Conservation (phyloP, 2,888 invertebrate species). For the Lomographa bimaculata region DNA sequence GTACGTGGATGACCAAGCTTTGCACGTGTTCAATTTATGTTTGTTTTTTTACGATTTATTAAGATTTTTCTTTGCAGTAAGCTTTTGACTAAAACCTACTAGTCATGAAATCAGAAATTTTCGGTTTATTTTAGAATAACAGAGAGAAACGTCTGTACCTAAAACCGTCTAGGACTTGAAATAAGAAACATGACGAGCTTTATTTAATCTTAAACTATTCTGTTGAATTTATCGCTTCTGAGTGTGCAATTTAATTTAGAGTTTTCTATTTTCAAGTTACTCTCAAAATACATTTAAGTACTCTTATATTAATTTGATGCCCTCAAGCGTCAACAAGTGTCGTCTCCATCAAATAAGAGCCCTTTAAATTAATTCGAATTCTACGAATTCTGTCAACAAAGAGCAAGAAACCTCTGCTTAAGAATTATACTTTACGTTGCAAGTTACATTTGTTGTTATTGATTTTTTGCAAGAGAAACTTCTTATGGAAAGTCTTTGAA, state of each 20-base stretch:
- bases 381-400: slow-evolving; percentile 20
- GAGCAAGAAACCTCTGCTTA: slow-evolving; percentile 14
- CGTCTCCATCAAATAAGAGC: slow-evolving; percentile 18
- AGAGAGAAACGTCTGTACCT: no score
- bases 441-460: neutral
- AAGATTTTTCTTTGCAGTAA: no score
- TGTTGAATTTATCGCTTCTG: neutral
- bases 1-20: no score
- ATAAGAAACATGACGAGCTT: slow-evolving; percentile 1
- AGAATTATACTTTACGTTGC: slow-evolving; percentile 10
- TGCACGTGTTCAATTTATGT: no score
- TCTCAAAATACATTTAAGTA: slow-evolving; percentile 15
- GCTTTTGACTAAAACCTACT: no score
- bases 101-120: no score
- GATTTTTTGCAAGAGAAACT: no score
- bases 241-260: slow-evolving; percentile 9
- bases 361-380: slow-evolving; percentile 27
- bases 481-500: no score
- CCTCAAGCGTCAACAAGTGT: slow-evolving; percentile 18
- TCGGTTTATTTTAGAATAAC: no score
- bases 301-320: slow-evolving; percentile 21
- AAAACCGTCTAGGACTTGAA: neutral
- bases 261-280: slow-evolving; percentile 10
- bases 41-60: no score
- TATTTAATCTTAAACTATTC: slow-evolving; percentile 1